Percentiles rank a stretch among this genome's conserved stretches.
These are phyloP conservation scores for Ailurus styani DNA, from an alignment of 2,113 vertebrate species.

Conservation along the genomic window DNA sequence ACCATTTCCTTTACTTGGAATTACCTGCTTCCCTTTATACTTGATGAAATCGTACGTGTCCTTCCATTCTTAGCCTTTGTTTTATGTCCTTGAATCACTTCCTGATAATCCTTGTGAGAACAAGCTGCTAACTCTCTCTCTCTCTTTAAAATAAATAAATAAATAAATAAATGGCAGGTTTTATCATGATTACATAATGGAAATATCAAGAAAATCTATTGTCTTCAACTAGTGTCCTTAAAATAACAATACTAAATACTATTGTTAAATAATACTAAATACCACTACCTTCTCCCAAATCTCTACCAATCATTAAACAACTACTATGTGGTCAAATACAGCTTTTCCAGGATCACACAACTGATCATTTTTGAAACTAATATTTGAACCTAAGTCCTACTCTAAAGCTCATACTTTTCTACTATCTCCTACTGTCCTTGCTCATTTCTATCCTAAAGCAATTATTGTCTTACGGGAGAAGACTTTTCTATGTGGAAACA, in stretches of 20 bases:
- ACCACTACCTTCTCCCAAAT: background rate
- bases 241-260: background rate
- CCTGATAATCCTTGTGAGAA: background rate
- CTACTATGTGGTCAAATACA: background rate
- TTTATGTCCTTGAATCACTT: background rate
- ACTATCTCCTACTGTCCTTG: background rate
- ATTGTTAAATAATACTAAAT: background rate
- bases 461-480: background rate
- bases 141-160: background rate
- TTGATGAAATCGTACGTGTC: background rate
- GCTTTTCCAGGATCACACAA: background rate
- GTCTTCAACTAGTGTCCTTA: background rate
- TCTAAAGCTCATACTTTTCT: background rate
- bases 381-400: background rate
- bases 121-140: background rate
- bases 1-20: background rate
- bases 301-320: background rate
- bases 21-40: background rate
- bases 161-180: background rate
- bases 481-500: background rate
- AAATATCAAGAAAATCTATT: background rate
- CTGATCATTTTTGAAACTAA: background rate
- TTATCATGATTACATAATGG: background rate
- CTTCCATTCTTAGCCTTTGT: background rate
- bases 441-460: background rate